Conservation (phyloP, 2,113 vertebrate genomes). For the Crotalus tigris region DNA sequence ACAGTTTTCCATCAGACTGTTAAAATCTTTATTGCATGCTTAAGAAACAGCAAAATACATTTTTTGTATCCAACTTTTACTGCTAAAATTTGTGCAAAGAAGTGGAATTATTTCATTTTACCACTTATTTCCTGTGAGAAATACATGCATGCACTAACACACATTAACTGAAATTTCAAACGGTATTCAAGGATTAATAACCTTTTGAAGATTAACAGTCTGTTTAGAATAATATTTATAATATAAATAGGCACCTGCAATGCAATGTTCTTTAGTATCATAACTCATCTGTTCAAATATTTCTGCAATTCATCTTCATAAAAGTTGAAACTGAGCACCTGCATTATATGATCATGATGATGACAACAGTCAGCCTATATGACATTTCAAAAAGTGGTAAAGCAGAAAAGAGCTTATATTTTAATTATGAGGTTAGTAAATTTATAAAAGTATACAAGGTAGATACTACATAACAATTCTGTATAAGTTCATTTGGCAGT, state of each 20-base stretch:
- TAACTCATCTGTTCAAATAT: neutral
- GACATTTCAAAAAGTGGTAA: neutral
- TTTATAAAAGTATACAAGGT: neutral
- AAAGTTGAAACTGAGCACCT: neutral
- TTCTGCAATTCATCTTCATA: conserved; percentile 1
- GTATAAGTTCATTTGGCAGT: neutral
- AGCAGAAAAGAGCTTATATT: neutral
- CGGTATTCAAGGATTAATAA: neutral
- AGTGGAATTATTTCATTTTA: neutral
- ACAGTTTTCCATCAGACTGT: neutral
- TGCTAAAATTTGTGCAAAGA: neutral
- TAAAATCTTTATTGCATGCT: neutral
- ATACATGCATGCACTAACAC: neutral
- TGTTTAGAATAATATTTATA: neutral
- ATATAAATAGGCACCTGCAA: neutral
- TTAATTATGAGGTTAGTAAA: neutral
- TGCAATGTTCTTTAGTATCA: neutral
- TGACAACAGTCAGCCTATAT: neutral
- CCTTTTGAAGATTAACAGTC: neutral
- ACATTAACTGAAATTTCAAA: neutral
- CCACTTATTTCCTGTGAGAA: neutral
- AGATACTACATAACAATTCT: neutral
- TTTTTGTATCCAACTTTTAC: neutral
- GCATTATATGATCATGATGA: neutral
- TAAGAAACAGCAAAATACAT: neutral